Evolutionary conservation across 2,797 vertebrate genomes (phyloP).

Genomic region (Sebastes variabilis): DNA sequence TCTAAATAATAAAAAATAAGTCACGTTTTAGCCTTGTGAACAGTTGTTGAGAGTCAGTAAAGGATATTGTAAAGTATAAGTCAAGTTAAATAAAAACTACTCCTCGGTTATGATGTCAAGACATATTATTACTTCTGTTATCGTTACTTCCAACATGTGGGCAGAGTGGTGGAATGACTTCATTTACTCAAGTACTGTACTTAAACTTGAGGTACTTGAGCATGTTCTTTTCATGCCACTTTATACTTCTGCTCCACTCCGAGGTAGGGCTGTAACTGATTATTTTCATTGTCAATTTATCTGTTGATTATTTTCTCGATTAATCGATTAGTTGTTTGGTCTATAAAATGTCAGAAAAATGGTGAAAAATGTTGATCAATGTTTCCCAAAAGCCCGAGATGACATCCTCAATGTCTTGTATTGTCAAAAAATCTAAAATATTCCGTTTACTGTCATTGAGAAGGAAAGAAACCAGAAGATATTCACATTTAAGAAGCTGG

Average conservation of each 20-base stretch:
- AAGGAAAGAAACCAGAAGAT: no score
- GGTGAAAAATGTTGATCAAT: no score
- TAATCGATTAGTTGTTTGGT: no score
- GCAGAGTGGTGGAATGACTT: not conserved
- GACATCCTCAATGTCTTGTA: no score
- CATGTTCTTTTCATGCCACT: not conserved
- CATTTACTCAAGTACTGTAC: not conserved
- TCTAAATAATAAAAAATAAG: not conserved
- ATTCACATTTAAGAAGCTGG: no score
- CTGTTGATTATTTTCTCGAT: accelerated
- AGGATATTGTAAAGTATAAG: not conserved
- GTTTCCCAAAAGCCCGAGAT: no score
- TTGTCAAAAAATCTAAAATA: no score
- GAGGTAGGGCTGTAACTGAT: no score
- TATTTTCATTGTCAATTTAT: no score
- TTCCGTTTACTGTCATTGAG: no score
- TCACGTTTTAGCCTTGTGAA: not conserved
- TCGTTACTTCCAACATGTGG: not conserved
- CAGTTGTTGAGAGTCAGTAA: not conserved
- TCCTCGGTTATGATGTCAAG: not conserved
- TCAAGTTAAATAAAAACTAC: not conserved
- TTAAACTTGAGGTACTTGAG: not conserved
- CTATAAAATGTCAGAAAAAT: no score
- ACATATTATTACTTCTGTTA: not conserved
- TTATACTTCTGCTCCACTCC: not conserved